Percentiles rank a stretch among this genome's conserved stretches.
phyloP scores from a whole-genome alignment of 2,113 vertebrate species.

The Erythrolamprus reginae region DNA sequence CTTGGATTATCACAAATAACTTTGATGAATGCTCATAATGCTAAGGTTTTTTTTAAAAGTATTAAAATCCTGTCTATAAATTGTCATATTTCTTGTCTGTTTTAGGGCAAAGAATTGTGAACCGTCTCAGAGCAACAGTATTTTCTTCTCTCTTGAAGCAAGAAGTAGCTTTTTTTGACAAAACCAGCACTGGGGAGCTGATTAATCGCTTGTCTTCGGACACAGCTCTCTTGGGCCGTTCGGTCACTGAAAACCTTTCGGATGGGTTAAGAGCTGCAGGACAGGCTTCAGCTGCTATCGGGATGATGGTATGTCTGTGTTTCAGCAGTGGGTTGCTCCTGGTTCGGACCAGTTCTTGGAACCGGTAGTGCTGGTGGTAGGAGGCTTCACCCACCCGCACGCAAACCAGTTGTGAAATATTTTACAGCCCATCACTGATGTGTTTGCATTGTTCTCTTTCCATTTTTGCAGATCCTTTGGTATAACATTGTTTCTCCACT shows the following conservation, averaged over 20 bases:
- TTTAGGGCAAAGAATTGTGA: conserved; percentile 89
- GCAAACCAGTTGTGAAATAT: too few species aligned
- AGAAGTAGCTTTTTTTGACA: conserved; percentile 95
- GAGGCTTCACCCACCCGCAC: too few species aligned
- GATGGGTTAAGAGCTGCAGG: conserved; percentile 89
- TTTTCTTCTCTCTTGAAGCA: conserved; percentile 91
- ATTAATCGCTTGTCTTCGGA: conserved; percentile 95
- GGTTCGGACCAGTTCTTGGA: too few species aligned
- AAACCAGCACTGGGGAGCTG: conserved; percentile 89
- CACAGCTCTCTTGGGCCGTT: conserved; percentile 80
- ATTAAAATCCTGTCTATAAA: conserved; percentile 9
- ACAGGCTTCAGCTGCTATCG: conserved; percentile 84
- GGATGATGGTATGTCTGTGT: conserved; percentile 94
- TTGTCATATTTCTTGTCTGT: conserved; percentile 25
- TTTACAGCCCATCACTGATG: too few species aligned
- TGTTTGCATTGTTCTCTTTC: neutral
- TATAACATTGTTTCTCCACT: neutral
- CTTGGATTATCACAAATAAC: neutral
- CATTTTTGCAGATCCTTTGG: neutral
- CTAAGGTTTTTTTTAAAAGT: neutral
- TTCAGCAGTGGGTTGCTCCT: too few species aligned
- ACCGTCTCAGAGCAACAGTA: conserved; percentile 78
- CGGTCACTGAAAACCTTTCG: conserved; percentile 92
- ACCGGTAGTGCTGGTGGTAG: too few species aligned
- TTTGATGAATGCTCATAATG: neutral